Base-by-base conservation (phyloP, 2,113 vertebrate genomes). In the Sinocyclocheilus maitianheensis region DNA sequence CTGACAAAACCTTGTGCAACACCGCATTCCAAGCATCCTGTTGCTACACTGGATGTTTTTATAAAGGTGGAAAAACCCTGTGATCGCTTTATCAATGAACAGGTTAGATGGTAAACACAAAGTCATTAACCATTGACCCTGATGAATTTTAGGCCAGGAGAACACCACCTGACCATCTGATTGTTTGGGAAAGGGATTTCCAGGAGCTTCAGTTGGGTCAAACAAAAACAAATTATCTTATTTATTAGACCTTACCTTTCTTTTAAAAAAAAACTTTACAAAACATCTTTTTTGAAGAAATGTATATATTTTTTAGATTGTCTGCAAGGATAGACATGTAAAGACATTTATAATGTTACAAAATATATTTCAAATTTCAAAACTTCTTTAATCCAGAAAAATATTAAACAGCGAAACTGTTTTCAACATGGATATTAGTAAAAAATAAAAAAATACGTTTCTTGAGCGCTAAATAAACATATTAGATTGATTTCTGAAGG, bases 81-180 rank as follows among this genome's bases (percentile, higher is more conserved):
- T n/a, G n/a, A 87, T 75, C 87, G 26, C 81, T 91, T 93, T 93
- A 94, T 94, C 93, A 92, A 87, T 93, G 90, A 89, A 87, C 83
- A 88, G 51, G 91, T 86, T 83, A 90, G 91, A 90, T 3, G 91
- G 91, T 89, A 93, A 94, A 93, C 92, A 94, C 86, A 88, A 90
- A 93, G 93, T 93, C 92, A 94, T 94, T 95, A 94, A 94, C 94
- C 93, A 90, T 84, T 85, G 90, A 92, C 94, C 93, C 20, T 30
- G 78, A 81, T 62, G 80, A 82, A 90, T 87, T 87, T 87, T 84
- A 72, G 87, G 85, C 58, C n/a, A 53, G 81, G 62, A 76, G 83
- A 53, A 71, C 46, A 86, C 58, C 46, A 83, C 86, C 84, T 89
- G 43, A 65, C 80, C 85, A 89, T 85, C 69, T 78, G 82, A 86